These are phyloP conservation scores for Galemys pyrenaicus DNA, from an alignment of 2,113 vertebrate species.

Conservation along the genomic window DNA sequence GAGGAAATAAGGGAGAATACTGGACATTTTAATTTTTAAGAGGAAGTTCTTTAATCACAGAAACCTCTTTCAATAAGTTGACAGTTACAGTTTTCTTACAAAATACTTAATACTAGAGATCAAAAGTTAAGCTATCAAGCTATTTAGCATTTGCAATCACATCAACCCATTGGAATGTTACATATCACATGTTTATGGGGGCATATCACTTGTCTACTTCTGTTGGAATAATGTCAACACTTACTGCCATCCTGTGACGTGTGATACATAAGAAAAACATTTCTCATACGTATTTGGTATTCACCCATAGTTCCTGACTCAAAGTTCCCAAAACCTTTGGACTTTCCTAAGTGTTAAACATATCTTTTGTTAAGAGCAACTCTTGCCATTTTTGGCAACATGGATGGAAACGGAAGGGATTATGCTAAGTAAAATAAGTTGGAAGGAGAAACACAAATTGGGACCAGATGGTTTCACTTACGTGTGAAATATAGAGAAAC, in stretches of 20 bases:
- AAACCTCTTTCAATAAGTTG: neutral
- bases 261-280: neutral
- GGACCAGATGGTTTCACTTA: too few species aligned
- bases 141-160: neutral
- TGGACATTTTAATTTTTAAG: neutral
- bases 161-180: neutral
- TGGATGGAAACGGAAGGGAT: too few species aligned
- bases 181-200: neutral
- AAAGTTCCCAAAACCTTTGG: neutral
- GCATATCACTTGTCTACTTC: neutral
- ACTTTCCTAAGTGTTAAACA: neutral
- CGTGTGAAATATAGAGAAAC: too few species aligned
- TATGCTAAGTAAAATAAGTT: too few species aligned
- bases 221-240: neutral
- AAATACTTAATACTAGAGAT: neutral
- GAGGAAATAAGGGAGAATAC: slow-evolving; percentile 37
- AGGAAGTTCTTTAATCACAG: slow-evolving; percentile 41
- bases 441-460: too few species aligned
- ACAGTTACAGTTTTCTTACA: neutral
- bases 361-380: neutral
- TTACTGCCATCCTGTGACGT: neutral
- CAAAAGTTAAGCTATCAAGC: neutral
- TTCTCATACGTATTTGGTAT: neutral
- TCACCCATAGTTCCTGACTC: neutral
- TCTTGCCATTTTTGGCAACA: too few species aligned